Base-by-base conservation (phyloP, 2,888 invertebrate genomes). In the Aleiodes testaceus region DNA sequence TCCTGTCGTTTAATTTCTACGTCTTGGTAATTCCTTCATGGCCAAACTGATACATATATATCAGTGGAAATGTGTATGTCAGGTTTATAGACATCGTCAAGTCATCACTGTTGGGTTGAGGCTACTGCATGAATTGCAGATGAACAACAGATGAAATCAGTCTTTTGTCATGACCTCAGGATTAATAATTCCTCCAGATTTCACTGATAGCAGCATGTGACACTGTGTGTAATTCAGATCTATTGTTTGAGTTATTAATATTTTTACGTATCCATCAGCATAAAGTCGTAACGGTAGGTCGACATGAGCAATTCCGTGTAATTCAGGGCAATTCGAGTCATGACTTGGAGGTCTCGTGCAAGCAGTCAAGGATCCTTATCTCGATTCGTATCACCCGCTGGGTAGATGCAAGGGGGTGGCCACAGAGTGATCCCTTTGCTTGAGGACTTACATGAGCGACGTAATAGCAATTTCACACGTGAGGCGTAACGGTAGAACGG, bases 381-480 rank as follows among this genome's bases (percentile, higher is more conserved):
- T 59, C 59, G 59, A 36, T 42, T 59, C 11, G 59, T 59, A 59
- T 59, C 59, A 59, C 9, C 59, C 59, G 59, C 36, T 42, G 59
- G 59, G 59, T 59, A 59, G 36, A 59, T 74, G 77, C 75, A 11
- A 36, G 75, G 75, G 76, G 78, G 73, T 74, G 65, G 64, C 72
- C 71, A 70, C 74, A 72, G 75, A 76, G 72, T 49, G 50, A 5
- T 16, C 52, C 45, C 50, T 9, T 16, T 45, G 66, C 66, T 69
- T 72, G 61, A 69, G 70, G 71, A 74, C 70, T 73, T 75, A 73
- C 81, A n/a, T 52, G 9, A 78, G 77, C 77, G 77, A 77, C 64
- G 79, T 79, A 79, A 82, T 78, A 78, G 79, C 77, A 78, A 82
- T 82, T 81, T 82, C 75, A 79, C 79, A 79, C 78, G 78, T 78